These are phyloP conservation scores for Neomorphus geoffroyi DNA, from an alignment of 2,797 vertebrate genomes.

Conservation along the genomic window DNA sequence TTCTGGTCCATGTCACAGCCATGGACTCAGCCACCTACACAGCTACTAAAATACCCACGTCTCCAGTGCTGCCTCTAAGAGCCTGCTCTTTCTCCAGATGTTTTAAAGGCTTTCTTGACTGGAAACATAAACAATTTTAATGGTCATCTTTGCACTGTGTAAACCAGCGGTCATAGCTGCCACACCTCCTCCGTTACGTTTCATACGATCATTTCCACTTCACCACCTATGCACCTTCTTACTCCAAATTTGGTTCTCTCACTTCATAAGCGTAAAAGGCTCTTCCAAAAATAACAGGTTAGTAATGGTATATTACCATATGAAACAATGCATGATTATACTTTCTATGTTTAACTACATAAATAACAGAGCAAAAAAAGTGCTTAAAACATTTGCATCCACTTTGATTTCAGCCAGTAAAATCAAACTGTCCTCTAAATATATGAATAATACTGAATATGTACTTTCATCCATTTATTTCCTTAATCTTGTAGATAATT, in stretches of 20 bases:
- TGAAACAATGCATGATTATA: constrained; percentile 48
- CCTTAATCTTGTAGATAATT: not conserved
- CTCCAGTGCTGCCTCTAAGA: not conserved
- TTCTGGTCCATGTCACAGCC: not conserved
- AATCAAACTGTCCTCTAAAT: constrained; percentile 68
- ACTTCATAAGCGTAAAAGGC: constrained; percentile 26
- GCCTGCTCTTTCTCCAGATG: not conserved
- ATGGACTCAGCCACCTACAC: not conserved
- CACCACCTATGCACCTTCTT: constrained; percentile 23
- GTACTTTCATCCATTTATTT: constrained; percentile 21
- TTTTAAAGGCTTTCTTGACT: not conserved
- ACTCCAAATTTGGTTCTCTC: constrained; percentile 14
- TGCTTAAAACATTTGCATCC: constrained; percentile 72
- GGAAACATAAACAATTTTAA: not conserved
- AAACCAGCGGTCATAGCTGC: constrained; percentile 17
- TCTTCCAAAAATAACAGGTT: constrained; percentile 37
- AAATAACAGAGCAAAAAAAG: constrained; percentile 70
- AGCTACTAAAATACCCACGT: not conserved
- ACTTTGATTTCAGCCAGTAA: constrained; percentile 75
- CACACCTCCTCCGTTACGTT: not conserved
- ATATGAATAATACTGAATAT: constrained; percentile 75
- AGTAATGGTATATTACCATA: constrained; percentile 21
- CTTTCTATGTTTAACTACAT: constrained; percentile 56
- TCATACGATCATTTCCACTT: not conserved
- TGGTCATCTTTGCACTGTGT: not conserved